A percentile compares a stretch with the other conserved stretches of the same genome.
Conservation (phyloP, 30 jellyfish, hydroid and myxozoan species). For the Aurelia aurita complex sp. Pacific region DNA sequence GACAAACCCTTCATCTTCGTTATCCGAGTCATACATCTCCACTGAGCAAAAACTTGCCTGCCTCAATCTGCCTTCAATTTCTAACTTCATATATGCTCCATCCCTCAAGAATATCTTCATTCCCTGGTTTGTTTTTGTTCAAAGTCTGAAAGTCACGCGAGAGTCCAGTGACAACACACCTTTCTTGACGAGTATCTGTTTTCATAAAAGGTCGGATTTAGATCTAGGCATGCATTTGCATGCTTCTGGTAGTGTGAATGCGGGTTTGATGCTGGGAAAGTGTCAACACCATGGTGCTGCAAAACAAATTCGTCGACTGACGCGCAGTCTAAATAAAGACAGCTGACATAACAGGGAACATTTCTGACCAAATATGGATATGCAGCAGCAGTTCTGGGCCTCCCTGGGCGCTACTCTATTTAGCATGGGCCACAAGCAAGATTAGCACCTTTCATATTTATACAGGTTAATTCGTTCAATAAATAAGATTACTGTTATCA, state of each 20-base stretch:
- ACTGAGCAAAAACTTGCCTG: slow-evolving; percentile 56
- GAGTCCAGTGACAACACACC: slow-evolving; percentile 1
- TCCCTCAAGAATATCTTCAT: neutral
- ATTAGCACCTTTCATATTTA: too few relatives aligned
- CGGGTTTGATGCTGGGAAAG: too few relatives aligned
- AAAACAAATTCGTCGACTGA: slow-evolving; percentile 15
- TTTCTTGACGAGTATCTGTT: neutral
- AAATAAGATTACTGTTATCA: too few relatives aligned
- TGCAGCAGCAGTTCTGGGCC: too few relatives aligned
- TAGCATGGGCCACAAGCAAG: too few relatives aligned
- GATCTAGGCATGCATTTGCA: neutral
- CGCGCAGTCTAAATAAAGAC: slow-evolving; percentile 7
- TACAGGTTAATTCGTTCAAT: too few relatives aligned
- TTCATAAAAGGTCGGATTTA: slow-evolving; percentile 3
- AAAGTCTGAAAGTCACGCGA: slow-evolving; percentile 1
- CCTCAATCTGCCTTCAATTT: slow-evolving; percentile 38
- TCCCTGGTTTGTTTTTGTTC: neutral
- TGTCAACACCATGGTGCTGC: neutral
- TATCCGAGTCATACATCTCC: slow-evolving; percentile 4
- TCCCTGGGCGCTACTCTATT: too few relatives aligned
- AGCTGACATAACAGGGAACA: too few relatives aligned
- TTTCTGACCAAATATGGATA: too few relatives aligned
- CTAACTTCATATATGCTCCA: slow-evolving; percentile 41
- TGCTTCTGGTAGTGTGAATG: neutral
- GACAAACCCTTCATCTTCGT: slow-evolving; percentile 16